Evolutionary conservation across 2,113 vertebrate genomes (phyloP).

Genomic region (Corvus hawaiiensis): DNA sequence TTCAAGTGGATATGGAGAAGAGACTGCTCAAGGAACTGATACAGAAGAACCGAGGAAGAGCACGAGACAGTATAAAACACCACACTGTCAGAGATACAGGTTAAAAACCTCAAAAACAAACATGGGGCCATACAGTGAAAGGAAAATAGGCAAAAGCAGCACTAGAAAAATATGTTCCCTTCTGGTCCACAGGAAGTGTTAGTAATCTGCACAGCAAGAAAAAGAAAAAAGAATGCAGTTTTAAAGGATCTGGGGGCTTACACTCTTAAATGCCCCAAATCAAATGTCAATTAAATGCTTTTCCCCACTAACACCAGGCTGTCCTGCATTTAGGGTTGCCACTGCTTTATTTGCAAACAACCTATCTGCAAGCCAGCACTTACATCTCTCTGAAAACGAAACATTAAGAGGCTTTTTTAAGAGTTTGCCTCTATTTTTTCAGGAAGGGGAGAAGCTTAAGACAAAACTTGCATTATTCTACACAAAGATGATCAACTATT

Average conservation of each 20-base stretch:
- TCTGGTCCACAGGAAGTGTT: not conserved
- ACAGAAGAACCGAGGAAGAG: not conserved
- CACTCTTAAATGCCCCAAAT: not conserved
- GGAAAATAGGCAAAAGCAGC: not conserved
- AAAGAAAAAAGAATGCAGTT: not conserved
- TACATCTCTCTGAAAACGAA: not conserved
- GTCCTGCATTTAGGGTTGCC: not conserved
- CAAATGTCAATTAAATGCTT: not conserved
- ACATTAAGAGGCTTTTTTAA: not conserved
- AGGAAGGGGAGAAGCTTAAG: not conserved
- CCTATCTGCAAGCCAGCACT: not conserved
- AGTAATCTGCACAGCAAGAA: not conserved
- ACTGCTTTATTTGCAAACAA: not conserved
- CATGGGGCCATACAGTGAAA: not conserved
- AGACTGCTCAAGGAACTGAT: not conserved
- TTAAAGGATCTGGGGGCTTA: not conserved
- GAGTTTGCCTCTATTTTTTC: not conserved
- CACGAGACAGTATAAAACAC: not conserved
- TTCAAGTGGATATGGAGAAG: not conserved
- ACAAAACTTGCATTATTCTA: not conserved
- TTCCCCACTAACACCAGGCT: not conserved
- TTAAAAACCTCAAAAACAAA: not conserved
- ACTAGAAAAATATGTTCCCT: not conserved
- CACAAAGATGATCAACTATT: not conserved
- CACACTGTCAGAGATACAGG: not conserved